Evolutionary conservation across 1,140 invertebrate species (phyloP).

Genomic region (Drosophila hydei): DNA sequence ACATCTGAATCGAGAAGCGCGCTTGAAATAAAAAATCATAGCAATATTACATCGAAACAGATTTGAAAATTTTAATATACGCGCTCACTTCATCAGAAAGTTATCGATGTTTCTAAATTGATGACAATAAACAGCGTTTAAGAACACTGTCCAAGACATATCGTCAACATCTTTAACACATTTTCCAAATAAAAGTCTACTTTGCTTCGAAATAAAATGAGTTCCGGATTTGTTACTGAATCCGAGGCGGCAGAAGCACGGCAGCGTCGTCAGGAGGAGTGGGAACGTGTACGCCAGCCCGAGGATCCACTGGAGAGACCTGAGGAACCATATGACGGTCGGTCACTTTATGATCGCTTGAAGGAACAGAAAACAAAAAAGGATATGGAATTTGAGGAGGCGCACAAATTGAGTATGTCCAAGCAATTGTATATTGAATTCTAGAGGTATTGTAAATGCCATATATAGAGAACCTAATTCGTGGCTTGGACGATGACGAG

Average conservation of each 20-base stretch:
- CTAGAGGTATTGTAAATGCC: not conserved
- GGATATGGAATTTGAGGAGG: slow-evolving; percentile 97
- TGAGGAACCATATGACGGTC: slow-evolving; percentile 91
- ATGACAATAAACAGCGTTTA: not conserved
- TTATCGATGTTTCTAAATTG: slow-evolving; percentile 10
- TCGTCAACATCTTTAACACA: slow-evolving; percentile 40
- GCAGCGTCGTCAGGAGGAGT: slow-evolving; percentile 94
- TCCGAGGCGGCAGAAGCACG: slow-evolving; percentile 92
- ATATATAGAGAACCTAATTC: slow-evolving; percentile 94
- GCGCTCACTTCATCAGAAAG: no score
- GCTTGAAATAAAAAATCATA: not conserved
- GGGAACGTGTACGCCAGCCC: slow-evolving; percentile 95
- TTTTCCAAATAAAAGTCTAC: slow-evolving; percentile 6
- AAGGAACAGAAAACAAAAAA: slow-evolving; percentile 96
- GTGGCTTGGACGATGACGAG: slow-evolving; percentile 97
- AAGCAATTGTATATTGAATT: not conserved
- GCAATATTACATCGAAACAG: not conserved
- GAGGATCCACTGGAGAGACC: slow-evolving; percentile 95
- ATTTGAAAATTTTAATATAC: slow-evolving; percentile 8
- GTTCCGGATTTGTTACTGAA: slow-evolving; percentile 95
- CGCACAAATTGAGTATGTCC: slow-evolving; percentile 94
- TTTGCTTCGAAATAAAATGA: slow-evolving; percentile 85
- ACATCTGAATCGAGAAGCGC: slow-evolving; percentile 16
- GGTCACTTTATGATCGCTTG: slow-evolving; percentile 94
- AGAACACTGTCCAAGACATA: slow-evolving; percentile 10